Conservation (phyloP, 2,113 vertebrate species). For the Abramis brama region DNA sequence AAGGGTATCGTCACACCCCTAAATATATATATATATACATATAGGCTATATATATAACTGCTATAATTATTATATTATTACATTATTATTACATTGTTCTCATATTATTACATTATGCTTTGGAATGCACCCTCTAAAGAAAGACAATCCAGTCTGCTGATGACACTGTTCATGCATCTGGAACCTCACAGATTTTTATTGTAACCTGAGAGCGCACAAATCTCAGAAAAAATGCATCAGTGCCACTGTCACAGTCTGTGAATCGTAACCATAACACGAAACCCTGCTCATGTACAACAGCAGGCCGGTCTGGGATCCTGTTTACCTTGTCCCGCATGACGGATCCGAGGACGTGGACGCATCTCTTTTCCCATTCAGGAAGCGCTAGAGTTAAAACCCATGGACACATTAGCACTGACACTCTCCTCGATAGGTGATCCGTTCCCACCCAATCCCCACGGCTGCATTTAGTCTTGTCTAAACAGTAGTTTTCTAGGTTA, state of each 20-base stretch:
- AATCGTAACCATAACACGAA: slow-evolving; percentile 47
- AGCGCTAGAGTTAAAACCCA: slow-evolving; percentile 50
- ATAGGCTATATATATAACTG: not conserved
- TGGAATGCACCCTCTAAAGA: not conserved
- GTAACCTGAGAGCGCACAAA: slow-evolving; percentile 34
- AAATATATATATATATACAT: too few relatives aligned
- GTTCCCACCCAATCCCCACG: slow-evolving; percentile 59
- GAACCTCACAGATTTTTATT: not conserved
- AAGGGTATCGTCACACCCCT: too few relatives aligned
- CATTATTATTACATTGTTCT: not conserved
- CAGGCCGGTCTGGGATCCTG: slow-evolving; percentile 53
- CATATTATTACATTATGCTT: not conserved
- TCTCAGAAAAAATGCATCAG: slow-evolving; percentile 14
- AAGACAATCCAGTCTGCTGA: not conserved
- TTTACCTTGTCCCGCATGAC: slow-evolving; percentile 60
- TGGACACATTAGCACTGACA: slow-evolving; percentile 54
- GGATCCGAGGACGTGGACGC: slow-evolving; percentile 44
- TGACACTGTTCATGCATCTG: not conserved
- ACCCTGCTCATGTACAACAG: slow-evolving; percentile 44
- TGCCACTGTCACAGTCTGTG: slow-evolving; percentile 13
- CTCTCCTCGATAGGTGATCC: slow-evolving; percentile 56
- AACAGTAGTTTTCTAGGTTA: slow-evolving; percentile 66
- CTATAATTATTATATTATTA: not conserved
- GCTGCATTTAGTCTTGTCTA: slow-evolving; percentile 66
- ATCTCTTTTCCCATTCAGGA: slow-evolving; percentile 46